Base-by-base conservation (phyloP, 2,797 vertebrate genomes). In the Sandelia bainsii region DNA sequence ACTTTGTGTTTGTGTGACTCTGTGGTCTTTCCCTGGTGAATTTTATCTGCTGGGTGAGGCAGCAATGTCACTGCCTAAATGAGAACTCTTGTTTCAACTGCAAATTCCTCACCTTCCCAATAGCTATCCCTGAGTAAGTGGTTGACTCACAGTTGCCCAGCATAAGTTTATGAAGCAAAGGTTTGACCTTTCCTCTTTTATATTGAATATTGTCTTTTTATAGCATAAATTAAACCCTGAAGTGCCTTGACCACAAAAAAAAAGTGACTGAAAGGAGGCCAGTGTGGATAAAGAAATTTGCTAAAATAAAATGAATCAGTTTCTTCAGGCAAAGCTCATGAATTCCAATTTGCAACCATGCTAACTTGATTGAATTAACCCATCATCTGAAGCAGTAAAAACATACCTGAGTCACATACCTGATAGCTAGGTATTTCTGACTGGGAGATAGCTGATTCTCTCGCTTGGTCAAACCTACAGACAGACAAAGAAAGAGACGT, bases 391-490 rank as follows among this genome's bases (percentile, higher is more conserved):
- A 79, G 76, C 74, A 86, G 62, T 85, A 93, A 87, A 93, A 93
- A 94, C 93, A 95, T 93, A 94, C 84, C 90, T 94, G 82, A 87
- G 88, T 85, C 91, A 93, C 96, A 93, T 96, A 99, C 98, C 97
- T 99, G 87, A 99, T 96, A 84, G 98, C 98, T 74, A 99, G 93
- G 84, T 95, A 96, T 90, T 94, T 96, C 92, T 99, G 98, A 58
- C 91, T 95, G 11, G 96, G 94, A 23, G 93, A 97, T 86, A 99
- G 93, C 48, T 97, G 96, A 56, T 96, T 95, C 34, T 96, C 97
- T 76, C 95, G 96, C 77, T 96, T 95, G 75, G 95, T 93, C 94
- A 99, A 92, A 80, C 98, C 98, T 99, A 75, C 7, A 79, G 72
- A 88, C 44, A 84, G 37, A 83, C n/a, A 89, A 44, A 17, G 34